Conservation (phyloP, 1,140 invertebrate species). For the Aphidius ervi region DNA sequence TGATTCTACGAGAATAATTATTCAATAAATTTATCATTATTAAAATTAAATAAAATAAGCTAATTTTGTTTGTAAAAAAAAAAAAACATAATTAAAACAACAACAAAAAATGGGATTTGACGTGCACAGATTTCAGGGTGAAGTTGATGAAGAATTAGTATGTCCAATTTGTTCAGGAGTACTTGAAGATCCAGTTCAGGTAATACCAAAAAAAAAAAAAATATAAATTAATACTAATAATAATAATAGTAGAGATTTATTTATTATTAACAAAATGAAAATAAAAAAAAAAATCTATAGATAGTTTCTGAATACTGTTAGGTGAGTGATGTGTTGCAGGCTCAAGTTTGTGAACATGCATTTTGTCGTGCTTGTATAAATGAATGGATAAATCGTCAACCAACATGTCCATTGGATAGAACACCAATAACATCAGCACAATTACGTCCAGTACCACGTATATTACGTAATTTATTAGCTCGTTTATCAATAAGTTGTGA, state of each 20-base stretch:
- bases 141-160: slow-evolving; percentile 88
- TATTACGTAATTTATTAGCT: slow-evolving; percentile 84
- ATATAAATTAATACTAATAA: not conserved
- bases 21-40: not conserved
- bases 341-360: slow-evolving; percentile 91
- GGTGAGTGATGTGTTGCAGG: slow-evolving; percentile 61
- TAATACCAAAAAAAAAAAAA: slow-evolving; percentile 41
- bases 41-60: not conserved
- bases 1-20: too few species aligned
- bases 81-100: not conserved
- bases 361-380: slow-evolving; percentile 91
- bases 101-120: slow-evolving; percentile 78
- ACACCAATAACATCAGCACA: slow-evolving; percentile 82
- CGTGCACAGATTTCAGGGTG: slow-evolving; percentile 80
- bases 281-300: slow-evolving; percentile 1
- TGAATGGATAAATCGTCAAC: slow-evolving; percentile 89
- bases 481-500: slow-evolving; percentile 87
- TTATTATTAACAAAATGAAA: not conserved
- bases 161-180: slow-evolving; percentile 90
- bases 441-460: slow-evolving; percentile 84
- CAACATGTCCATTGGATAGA: slow-evolving; percentile 90
- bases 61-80: not conserved
- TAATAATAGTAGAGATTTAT: not conserved
- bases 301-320: slow-evolving; percentile 35
- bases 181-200: slow-evolving; percentile 85